Evolutionary conservation across 2,888 invertebrate species (phyloP).

Genomic region (Drosophila atripex): DNA sequence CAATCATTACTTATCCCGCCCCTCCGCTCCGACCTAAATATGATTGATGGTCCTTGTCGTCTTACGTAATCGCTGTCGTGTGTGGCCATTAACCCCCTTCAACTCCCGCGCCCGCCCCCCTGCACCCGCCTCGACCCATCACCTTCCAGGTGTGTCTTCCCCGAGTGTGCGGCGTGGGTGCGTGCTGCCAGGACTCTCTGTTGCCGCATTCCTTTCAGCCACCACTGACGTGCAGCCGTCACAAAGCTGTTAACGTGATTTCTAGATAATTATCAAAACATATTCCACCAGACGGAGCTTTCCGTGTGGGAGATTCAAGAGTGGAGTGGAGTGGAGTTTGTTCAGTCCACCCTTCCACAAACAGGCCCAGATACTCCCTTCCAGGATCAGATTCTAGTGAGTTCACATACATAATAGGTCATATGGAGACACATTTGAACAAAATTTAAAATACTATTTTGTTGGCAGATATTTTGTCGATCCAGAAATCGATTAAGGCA

Average conservation of each 20-base stretch:
- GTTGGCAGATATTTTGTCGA: no score
- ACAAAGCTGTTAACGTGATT: slow-evolving; percentile 45
- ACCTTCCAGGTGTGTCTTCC: slow-evolving; percentile 5
- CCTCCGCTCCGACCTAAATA: slow-evolving; percentile 57
- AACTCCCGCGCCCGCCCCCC: not conserved
- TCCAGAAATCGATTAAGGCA: no score
- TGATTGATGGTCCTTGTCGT: slow-evolving; percentile 77
- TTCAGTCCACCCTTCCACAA: no score
- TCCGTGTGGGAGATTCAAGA: not conserved
- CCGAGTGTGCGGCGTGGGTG: slow-evolving; percentile 52
- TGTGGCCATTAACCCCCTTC: slow-evolving; percentile 13
- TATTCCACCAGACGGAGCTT: slow-evolving; percentile 5
- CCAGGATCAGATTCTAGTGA: no score
- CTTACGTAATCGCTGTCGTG: slow-evolving; percentile 73
- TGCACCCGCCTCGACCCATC: slow-evolving; percentile 12
- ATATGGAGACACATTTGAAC: no score
- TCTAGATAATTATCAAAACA: slow-evolving; percentile 39
- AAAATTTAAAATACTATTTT: no score
- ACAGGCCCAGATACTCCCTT: no score
- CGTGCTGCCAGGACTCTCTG: slow-evolving; percentile 67
- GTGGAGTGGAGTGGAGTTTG: no score
- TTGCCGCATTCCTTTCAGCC: slow-evolving; percentile 45
- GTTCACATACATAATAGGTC: no score
- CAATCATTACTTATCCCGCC: slow-evolving; percentile 66
- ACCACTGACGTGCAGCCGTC: slow-evolving; percentile 38